Evolutionary conservation across 2,113 vertebrate species (phyloP), one percentile per base, ranked within the genome.

Genomic region (Vicugna pacos): DNA sequence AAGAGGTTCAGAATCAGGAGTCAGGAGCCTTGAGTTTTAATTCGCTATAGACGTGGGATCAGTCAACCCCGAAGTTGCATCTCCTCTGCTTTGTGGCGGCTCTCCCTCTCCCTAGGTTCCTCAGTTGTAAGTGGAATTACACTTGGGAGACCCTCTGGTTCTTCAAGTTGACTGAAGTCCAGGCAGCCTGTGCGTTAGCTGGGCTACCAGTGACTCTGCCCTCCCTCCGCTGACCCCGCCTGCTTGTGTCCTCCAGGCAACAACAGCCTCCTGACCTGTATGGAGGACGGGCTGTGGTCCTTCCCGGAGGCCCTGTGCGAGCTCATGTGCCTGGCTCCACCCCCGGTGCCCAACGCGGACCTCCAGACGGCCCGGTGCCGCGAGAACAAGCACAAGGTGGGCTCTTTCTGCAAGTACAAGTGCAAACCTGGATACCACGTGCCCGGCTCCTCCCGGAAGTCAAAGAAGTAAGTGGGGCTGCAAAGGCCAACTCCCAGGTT

Each of bases 211-310:
- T 24, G 10, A 20, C 32, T 54, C 22, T 26, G n/a, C 0, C 1
- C 60, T 28, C 10, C 6, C 0, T 75, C 56, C 30, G 32, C 92
- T 97, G 87, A 97, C 84, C 72, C 60, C 80, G 16, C 42, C 80
- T 88, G 1, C 13, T 87, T 82, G 30, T 82, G 88, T 91, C 87
- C 79, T 93, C 38, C 97, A 99, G 99, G 99, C 88, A 99, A 99
- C 95, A 99, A 99, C 98, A 99, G 99, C 98, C 98, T 99, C 52
- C 98, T 99, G 84, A 99, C 98, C 52, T 99, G 99, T 91, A 98
- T 99, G 97, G 99, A 99, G 83, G 99, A 99, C 0, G 99, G 99
- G 3, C 98, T 99, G 79, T 99, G 99, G 99, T 99, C 99, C n/a
- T 99, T 99, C 93, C 99, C 99, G 0, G 99, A 99, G 89, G 99